Evolutionary conservation across 2,113 vertebrate genomes (phyloP).

Genomic region (Pogona vitticeps): DNA sequence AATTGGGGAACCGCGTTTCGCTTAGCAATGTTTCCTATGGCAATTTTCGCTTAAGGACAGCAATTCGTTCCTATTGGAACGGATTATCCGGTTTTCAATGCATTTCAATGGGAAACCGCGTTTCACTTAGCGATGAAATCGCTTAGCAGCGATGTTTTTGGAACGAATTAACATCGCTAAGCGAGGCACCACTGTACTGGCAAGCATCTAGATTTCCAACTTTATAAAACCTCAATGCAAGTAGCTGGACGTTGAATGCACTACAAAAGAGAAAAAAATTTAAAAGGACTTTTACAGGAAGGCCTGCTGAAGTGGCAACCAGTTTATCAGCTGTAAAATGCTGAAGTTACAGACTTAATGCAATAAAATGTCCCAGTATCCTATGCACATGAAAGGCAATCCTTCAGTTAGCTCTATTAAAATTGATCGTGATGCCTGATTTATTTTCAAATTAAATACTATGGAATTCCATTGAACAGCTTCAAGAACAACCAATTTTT

Average conservation of each 20-base stretch:
- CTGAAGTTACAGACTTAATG: constrained; percentile 20
- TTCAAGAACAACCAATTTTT: constrained; percentile 37
- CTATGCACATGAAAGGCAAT: constrained; percentile 8
- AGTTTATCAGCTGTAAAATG: constrained; percentile 35
- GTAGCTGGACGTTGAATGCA: not conserved
- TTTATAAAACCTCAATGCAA: not conserved
- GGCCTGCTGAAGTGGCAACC: not conserved
- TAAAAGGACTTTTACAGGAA: constrained; percentile 7
- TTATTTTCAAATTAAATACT: not conserved
- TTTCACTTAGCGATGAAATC: too few species aligned
- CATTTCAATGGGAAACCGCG: too few species aligned
- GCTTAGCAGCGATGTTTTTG: too few species aligned
- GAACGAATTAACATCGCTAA: too few species aligned
- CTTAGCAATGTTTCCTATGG: too few species aligned
- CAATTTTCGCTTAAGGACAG: too few species aligned
- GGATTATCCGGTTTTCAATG: too few species aligned
- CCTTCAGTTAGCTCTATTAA: constrained; percentile 13
- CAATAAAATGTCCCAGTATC: constrained; percentile 26
- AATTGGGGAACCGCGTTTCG: too few species aligned
- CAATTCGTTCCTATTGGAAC: too few species aligned
- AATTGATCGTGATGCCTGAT: constrained; percentile 27
- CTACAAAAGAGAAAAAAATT: not conserved
- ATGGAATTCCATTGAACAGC: constrained; percentile 25
- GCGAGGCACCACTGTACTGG: too few species aligned
- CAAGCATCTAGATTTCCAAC: not conserved